Conservation (phyloP, 1,140 invertebrate genomes). For the Caenorhabditis remanei region DNA sequence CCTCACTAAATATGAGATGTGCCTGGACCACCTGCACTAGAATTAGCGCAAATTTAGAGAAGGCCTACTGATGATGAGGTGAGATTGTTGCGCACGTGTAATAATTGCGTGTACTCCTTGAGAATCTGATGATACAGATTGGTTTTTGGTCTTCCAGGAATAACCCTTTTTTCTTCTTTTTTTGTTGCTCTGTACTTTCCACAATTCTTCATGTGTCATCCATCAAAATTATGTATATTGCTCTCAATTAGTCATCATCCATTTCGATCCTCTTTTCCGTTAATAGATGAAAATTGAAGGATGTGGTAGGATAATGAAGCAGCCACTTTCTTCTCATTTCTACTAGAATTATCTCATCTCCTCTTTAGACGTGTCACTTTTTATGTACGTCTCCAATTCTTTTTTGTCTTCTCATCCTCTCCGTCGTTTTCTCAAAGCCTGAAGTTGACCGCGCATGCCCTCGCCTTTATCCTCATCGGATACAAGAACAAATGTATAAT, state of each 20-base stretch:
- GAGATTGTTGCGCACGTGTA: conserved; percentile 30
- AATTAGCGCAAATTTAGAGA: conserved; percentile 25
- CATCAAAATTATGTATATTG: conserved; percentile 33
- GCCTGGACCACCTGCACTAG: conserved; percentile 19
- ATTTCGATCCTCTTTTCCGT: background rate
- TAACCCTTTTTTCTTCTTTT: background rate
- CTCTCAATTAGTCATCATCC: background rate
- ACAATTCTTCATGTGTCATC: background rate
- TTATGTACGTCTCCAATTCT: conserved; percentile 12
- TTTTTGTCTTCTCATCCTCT: background rate
- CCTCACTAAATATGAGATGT: background rate
- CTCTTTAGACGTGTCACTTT: conserved; percentile 28
- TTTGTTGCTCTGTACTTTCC: background rate
- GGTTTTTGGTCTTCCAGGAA: no score
- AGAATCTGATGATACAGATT: background rate
- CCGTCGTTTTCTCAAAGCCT: background rate
- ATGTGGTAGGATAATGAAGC: conserved; percentile 47
- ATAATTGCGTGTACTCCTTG: conserved; percentile 18
- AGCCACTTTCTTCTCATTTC: background rate
- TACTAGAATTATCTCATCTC: conserved; percentile 54
- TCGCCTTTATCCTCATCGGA: background rate
- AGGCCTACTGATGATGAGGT: conserved; percentile 8
- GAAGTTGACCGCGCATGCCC: conserved; percentile 31
- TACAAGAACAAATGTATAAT: conserved; percentile 42
- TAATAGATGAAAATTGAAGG: conserved; percentile 50